Conservation (phyloP, 2,113 vertebrate species). For the Phylloscopus trochilus region DNA sequence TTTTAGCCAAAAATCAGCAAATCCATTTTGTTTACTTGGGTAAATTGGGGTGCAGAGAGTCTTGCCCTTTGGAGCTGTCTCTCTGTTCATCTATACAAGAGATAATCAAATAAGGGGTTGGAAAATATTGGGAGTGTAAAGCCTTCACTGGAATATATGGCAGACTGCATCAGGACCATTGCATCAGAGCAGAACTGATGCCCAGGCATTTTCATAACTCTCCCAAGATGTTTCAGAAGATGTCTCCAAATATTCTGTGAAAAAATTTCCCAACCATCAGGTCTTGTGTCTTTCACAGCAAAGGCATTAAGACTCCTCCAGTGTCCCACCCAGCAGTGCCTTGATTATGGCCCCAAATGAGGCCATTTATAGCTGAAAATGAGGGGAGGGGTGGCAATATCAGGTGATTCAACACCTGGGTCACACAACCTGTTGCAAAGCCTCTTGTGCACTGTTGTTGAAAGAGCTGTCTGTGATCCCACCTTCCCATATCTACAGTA, state of each 20-base stretch:
- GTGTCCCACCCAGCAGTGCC: background rate
- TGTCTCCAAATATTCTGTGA: background rate
- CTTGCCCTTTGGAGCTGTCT: background rate
- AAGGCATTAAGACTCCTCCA: background rate
- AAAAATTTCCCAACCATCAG: background rate
- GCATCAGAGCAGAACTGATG: background rate
- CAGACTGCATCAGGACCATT: background rate
- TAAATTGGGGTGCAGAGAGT: background rate
- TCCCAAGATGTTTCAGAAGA: background rate
- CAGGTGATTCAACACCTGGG: background rate
- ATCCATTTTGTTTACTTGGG: background rate
- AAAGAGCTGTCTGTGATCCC: background rate
- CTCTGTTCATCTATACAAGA: background rate
- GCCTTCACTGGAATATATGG: background rate
- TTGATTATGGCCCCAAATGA: background rate
- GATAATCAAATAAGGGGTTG: background rate
- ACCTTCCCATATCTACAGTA: background rate
- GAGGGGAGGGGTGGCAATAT: background rate
- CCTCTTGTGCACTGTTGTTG: background rate
- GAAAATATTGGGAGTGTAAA: background rate
- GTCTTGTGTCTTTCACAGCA: background rate
- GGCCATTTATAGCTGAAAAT: background rate
- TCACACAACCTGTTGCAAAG: background rate
- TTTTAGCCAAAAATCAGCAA: background rate
- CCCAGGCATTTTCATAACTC: background rate